Conservation (phyloP, 2,113 vertebrate genomes). For the Patagioenas fasciata region DNA sequence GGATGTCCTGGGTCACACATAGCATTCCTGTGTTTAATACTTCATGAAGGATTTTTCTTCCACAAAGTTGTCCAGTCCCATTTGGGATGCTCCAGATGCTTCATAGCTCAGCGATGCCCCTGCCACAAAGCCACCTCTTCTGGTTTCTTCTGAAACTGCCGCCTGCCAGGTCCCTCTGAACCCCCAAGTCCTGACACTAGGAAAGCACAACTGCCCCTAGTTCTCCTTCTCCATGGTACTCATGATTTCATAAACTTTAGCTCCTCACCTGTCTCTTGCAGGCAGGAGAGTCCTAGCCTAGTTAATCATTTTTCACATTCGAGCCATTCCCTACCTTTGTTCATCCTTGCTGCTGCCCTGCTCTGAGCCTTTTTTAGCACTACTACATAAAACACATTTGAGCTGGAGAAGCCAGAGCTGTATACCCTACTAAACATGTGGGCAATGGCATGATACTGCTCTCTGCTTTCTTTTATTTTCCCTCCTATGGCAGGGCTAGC, state of each 20-base stretch:
- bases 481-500: neutral
- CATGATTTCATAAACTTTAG: neutral
- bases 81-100: neutral
- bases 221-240: neutral
- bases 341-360: neutral
- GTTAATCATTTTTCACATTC: neutral
- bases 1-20: neutral
- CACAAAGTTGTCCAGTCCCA: neutral
- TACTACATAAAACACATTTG: neutral
- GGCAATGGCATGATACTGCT: neutral
- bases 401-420: neutral
- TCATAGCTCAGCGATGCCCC: neutral
- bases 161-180: neutral
- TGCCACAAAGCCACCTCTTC: neutral
- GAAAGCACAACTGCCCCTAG: neutral
- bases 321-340: neutral
- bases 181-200: neutral
- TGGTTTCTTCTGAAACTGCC: neutral
- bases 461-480: conserved; percentile 12
- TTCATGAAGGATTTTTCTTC: neutral
- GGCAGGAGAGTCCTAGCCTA: neutral
- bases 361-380: neutral
- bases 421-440: neutral
- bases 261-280: neutral
- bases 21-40: neutral